phyloP scores from a whole-genome alignment of 2,888 invertebrate genomes.

The Crioceris asparagi region DNA sequence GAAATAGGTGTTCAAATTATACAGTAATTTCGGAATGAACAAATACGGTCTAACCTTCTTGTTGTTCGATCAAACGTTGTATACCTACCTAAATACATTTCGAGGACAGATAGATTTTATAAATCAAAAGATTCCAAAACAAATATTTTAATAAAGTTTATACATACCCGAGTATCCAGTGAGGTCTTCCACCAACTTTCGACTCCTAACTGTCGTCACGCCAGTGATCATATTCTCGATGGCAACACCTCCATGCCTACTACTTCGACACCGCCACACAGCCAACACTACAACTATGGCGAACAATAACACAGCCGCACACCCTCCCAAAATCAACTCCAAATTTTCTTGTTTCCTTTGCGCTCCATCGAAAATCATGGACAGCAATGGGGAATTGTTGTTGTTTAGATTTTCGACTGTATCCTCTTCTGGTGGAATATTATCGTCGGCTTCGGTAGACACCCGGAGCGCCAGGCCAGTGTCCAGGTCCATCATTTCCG shows the following conservation, averaged over 20 bases:
- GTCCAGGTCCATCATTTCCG: constrained; percentile 55
- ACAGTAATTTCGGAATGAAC: too few species aligned
- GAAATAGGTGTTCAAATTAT: too few species aligned
- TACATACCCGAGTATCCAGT: constrained; percentile 29
- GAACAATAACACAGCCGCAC: constrained; percentile 43
- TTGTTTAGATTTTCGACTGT: constrained; percentile 35
- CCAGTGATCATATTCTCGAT: constrained; percentile 48
- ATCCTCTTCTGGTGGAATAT: constrained; percentile 40
- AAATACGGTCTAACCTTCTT: too few species aligned
- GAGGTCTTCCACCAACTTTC: constrained; percentile 52
- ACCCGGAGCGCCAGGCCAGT: constrained; percentile 53
- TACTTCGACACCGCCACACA: constrained; percentile 47
- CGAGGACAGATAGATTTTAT: background rate
- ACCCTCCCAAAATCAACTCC: constrained; percentile 48
- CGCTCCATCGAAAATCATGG: constrained; percentile 49
- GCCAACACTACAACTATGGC: constrained; percentile 43
- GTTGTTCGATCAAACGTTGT: too few species aligned
- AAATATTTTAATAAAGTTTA: too few species aligned
- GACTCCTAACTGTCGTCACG: constrained; percentile 47
- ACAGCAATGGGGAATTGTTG: constrained; percentile 44
- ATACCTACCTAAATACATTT: too few species aligned
- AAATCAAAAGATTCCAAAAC: background rate
- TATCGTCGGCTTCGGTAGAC: constrained; percentile 51
- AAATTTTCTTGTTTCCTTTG: constrained; percentile 45
- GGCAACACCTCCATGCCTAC: constrained; percentile 44